These are phyloP conservation scores for Eunapius fragilis DNA, from an alignment of 37 sponge, comb jelly and placozoan genomes.

Conservation along the genomic window DNA sequence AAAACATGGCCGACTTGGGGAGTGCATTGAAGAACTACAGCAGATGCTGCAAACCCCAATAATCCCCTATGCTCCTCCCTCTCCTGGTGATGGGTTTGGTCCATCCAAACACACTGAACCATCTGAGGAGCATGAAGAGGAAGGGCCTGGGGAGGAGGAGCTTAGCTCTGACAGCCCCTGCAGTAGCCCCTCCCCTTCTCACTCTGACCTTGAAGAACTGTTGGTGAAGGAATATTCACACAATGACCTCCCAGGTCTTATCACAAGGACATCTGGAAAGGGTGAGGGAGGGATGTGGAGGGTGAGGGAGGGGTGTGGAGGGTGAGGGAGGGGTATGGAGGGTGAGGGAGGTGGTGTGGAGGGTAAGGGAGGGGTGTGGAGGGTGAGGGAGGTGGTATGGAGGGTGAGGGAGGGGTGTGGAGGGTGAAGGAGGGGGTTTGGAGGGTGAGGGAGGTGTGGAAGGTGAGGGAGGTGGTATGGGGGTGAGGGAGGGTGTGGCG, in stretches of 20 bases:
- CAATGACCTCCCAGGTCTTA: constrained; percentile 63
- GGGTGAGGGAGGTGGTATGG: too few relatives aligned
- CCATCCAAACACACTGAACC: neutral
- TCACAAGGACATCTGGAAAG: constrained; percentile 72
- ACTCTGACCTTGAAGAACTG: constrained; percentile 60
- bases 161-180: constrained; percentile 10
- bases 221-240: constrained; percentile 44
- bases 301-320: neutral
- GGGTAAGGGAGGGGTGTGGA: too few relatives aligned
- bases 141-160: constrained; percentile 9
- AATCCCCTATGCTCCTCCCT: constrained; percentile 44
- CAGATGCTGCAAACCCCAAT: constrained; percentile 77
- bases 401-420: neutral
- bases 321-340: neutral
- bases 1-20: constrained; percentile 56
- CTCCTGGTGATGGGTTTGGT: neutral
- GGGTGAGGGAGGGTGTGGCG: neutral
- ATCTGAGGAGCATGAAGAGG: neutral
- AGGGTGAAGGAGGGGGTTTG: too few relatives aligned
- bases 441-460: neutral
- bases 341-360: neutral
- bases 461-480: neutral
- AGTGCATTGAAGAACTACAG: constrained; percentile 53
- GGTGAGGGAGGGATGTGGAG: constrained; percentile 23
- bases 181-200: constrained; percentile 25